Evolutionary conservation across 2,888 invertebrate genomes (phyloP), one percentile per base, ranked within the genome.

Genomic region (Pyrgus malvae): DNA sequence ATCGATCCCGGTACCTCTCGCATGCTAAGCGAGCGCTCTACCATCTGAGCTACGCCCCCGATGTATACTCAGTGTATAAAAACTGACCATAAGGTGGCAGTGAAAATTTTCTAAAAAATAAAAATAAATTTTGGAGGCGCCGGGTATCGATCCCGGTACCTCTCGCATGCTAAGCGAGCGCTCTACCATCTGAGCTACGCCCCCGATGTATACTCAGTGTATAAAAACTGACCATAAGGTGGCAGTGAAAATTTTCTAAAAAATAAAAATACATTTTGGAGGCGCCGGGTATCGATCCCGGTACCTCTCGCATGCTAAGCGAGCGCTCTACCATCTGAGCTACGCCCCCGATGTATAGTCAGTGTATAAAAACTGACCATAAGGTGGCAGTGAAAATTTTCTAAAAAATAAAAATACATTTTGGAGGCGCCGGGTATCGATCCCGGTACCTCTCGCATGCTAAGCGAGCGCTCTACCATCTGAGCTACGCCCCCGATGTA

Each of bases 1-100:
- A 90, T 90, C 90, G 90, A 90, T 90, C 90, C 90, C 90, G 89
- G 90, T 89, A 90, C 90, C 89, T 91, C 90, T 88, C 88, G 78
- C 90, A 89, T 89, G 89, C 89, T 89, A 88, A 89, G 89, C 88
- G 89, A 89, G 89, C 89, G 88, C 89, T 89, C 89, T 89, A 89
- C 89, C 89, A 89, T 90, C 88, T 90, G 90, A 89, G 89, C 89
- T 89, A 89, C 90, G 88, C 86, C 89, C 88, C 87, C 88, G 55
- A 12, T 17, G n/a, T n/a, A n/a, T n/a, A n/a, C n/a, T n/a, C n/a
- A n/a, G n/a, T n/a, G n/a, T n/a, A n/a, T n/a, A n/a, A n/a, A n/a
- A n/a, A n/a, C n/a, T n/a, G n/a, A n/a, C n/a, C n/a, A n/a, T n/a
- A n/a, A n/a, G n/a, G n/a, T n/a, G n/a, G n/a, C n/a, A n/a, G n/a